Conservation (phyloP, 37 sponge, comb jelly and placozoan genomes). For the Haliclona indistincta region DNA sequence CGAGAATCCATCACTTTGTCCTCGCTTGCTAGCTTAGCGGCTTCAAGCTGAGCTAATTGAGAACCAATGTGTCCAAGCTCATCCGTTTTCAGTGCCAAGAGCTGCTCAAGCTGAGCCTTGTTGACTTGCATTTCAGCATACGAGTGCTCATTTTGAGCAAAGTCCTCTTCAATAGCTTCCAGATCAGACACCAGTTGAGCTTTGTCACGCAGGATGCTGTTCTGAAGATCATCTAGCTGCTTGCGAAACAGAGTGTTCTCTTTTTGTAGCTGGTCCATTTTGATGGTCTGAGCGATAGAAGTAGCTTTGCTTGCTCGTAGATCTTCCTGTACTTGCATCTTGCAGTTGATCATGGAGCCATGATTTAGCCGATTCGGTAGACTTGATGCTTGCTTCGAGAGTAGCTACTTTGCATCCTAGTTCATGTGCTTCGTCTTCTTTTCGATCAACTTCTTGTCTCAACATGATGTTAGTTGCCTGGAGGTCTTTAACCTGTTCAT, state of each 20-base stretch:
- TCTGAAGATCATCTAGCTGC: conserved; percentile 49
- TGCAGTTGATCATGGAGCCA: conserved; percentile 69
- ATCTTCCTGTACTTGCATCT: conserved; percentile 53
- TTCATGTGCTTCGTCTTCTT: conserved; percentile 14
- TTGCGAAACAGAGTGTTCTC: conserved; percentile 50
- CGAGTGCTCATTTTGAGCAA: conserved; percentile 49
- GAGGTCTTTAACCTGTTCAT: conserved; percentile 11
- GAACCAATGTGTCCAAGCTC: conserved; percentile 17
- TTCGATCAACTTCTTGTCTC: conserved; percentile 20
- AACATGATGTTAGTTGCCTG: conserved; percentile 1
- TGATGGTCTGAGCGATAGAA: conserved; percentile 49
- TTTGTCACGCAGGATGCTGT: conserved; percentile 63
- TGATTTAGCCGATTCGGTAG: conserved; percentile 44
- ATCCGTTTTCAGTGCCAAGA: conserved; percentile 22
- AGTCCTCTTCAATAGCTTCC: conserved; percentile 71
- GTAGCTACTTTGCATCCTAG: conserved; percentile 4
- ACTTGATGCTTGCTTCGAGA: conserved; percentile 32
- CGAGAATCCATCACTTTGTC: too few relatives aligned
- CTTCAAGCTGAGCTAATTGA: conserved; percentile 28
- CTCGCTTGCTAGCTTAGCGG: too few relatives aligned
- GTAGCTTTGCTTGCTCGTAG: conserved; percentile 42
- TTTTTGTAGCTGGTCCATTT: conserved; percentile 45
- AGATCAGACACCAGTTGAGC: conserved; percentile 57
- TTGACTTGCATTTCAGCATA: conserved; percentile 31
- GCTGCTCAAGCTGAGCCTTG: conserved; percentile 33